Evolutionary conservation across 2,797 vertebrate genomes (phyloP).

Genomic region (Phyllotis vaccarum): DNA sequence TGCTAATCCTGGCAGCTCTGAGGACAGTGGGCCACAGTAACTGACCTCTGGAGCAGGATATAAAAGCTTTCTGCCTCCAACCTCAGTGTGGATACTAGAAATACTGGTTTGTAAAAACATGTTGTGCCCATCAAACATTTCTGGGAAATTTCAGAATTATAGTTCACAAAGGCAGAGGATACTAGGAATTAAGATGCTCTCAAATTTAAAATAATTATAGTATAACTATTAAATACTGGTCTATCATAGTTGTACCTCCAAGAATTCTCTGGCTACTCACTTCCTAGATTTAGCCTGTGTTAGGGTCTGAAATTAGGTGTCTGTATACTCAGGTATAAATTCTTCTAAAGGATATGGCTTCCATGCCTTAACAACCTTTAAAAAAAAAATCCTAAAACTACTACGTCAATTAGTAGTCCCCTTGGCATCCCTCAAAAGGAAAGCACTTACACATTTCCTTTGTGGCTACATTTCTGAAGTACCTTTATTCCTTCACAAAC

Average conservation of each 20-base stretch:
- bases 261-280: neutral
- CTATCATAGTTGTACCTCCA: neutral
- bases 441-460: neutral
- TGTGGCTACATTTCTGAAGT: neutral
- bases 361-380: neutral
- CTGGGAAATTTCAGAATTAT: neutral
- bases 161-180: neutral
- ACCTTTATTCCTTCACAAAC: neutral
- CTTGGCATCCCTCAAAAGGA: neutral
- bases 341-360: neutral
- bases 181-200: neutral
- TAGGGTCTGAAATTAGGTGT: neutral
- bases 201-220: neutral
- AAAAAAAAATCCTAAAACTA: too few relatives aligned
- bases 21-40: neutral
- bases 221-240: neutral
- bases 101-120: neutral
- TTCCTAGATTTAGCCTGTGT: neutral
- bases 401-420: neutral
- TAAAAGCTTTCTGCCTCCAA: neutral
- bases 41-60: accelerated
- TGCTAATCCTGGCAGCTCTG: neutral
- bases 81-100: neutral
- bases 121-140: neutral
- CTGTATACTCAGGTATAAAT: neutral